Conservation (phyloP, 2,113 vertebrate species). For the Opisthocomus hoazin region DNA sequence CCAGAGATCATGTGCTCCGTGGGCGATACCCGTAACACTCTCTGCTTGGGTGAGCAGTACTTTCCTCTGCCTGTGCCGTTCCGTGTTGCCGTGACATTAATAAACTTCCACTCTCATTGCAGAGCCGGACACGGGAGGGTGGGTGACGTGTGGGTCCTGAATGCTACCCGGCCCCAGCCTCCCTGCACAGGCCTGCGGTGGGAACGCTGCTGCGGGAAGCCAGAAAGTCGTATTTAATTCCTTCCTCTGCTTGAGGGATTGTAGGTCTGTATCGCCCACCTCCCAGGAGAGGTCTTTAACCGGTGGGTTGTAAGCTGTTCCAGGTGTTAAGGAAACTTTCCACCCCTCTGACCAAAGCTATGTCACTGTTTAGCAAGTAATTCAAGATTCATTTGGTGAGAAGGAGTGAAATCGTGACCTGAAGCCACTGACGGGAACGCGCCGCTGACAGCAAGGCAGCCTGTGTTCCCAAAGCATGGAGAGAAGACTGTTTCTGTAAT, state of each 20-base stretch:
- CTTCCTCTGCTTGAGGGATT: conserved; percentile 40
- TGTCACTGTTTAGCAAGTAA: conserved; percentile 36
- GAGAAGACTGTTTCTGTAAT: not conserved
- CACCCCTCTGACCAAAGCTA: conserved; percentile 16
- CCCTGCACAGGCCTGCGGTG: not conserved
- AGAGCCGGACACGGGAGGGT: rapidly evolving
- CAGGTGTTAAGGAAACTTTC: conserved; percentile 58
- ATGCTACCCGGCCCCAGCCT: not conserved
- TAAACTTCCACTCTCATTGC: not conserved
- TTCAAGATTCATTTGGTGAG: conserved; percentile 49
- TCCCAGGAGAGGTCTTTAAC: conserved; percentile 28
- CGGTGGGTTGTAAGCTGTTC: conserved; percentile 31
- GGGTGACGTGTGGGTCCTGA: not conserved
- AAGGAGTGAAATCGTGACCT: conserved; percentile 32
- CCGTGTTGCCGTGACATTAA: rapidly evolving
- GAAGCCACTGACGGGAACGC: not conserved
- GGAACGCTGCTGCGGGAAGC: not conserved
- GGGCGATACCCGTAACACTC: not conserved
- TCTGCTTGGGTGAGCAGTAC: not conserved
- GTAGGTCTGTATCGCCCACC: not conserved
- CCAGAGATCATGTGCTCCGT: not conserved
- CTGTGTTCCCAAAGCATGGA: not conserved
- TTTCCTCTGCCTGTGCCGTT: rapidly evolving
- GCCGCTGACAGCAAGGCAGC: not conserved
- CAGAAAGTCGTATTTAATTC: conserved; percentile 33